Conservation (phyloP, 2,113 vertebrate species). For the Taxidea taxus region DNA sequence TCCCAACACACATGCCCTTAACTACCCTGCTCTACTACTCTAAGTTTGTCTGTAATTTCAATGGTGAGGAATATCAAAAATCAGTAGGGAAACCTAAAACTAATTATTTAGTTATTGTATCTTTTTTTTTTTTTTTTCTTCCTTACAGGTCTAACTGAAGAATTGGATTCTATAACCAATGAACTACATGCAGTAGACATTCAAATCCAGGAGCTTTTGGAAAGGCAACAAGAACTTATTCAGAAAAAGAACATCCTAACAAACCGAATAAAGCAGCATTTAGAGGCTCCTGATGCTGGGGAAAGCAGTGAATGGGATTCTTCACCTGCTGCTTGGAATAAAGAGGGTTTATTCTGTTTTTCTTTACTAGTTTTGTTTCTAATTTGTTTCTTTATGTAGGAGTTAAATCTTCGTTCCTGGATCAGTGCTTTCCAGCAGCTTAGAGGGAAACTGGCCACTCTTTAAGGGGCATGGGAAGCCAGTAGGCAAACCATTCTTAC, state of each 20-base stretch:
- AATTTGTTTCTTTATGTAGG: not conserved
- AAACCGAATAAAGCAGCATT: slow-evolving; percentile 84
- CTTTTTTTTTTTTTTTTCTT: not conserved
- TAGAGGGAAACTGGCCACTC: not conserved
- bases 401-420: not conserved
- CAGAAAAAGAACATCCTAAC: slow-evolving; percentile 85
- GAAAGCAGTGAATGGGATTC: slow-evolving; percentile 77
- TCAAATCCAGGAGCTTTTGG: slow-evolving; percentile 91
- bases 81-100: not conserved
- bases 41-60: not conserved
- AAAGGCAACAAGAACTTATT: slow-evolving; percentile 89
- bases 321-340: slow-evolving; percentile 83
- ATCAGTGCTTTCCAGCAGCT: not conserved
- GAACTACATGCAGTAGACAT: slow-evolving; percentile 91
- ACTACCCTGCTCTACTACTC: rapidly evolving
- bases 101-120: not conserved
- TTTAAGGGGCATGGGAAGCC: not conserved
- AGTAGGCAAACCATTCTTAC: not conserved
- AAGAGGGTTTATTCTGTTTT: slow-evolving; percentile 83
- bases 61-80: not conserved
- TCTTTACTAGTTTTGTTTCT: not conserved
- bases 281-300: slow-evolving; percentile 73
- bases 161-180: slow-evolving; percentile 87
- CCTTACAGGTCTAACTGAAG: slow-evolving; percentile 85
- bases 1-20: not conserved